Conservation (phyloP, 2,113 vertebrate species). For the Dissostichus mawsoni region DNA sequence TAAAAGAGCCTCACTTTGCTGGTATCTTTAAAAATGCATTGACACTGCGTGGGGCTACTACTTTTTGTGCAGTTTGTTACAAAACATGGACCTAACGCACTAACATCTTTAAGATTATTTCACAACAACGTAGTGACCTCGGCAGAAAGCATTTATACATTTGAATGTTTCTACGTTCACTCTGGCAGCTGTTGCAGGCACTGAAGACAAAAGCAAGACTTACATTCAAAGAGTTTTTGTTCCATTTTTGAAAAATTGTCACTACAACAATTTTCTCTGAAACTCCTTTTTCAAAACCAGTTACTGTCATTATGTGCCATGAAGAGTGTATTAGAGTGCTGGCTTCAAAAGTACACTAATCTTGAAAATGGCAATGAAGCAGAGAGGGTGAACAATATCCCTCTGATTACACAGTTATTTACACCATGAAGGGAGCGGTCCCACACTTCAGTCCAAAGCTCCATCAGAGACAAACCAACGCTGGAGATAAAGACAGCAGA, state of each 20-base stretch:
- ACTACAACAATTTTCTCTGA: neutral
- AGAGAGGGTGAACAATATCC: slow-evolving; percentile 34
- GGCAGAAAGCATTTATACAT: neutral
- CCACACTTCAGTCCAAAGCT: slow-evolving; percentile 12
- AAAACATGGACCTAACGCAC: neutral
- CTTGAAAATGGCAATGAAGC: slow-evolving; percentile 6
- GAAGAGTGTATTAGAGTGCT: neutral
- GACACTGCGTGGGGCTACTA: neutral
- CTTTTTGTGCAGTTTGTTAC: neutral
- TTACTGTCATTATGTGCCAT: neutral
- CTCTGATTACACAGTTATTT: slow-evolving; percentile 38
- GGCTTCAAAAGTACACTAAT: slow-evolving; percentile 17
- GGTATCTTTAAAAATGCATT: neutral
- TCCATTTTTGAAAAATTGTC: neutral
- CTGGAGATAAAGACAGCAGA: neutral
- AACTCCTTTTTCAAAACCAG: neutral
- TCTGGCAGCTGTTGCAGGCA: neutral
- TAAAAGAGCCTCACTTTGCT: neutral
- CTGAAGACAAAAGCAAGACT: neutral
- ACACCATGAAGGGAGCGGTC: slow-evolving; percentile 27
- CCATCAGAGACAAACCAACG: neutral
- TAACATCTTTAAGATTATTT: neutral
- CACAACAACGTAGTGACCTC: neutral
- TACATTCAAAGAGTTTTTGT: slow-evolving; percentile 5
- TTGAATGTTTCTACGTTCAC: neutral